Evolutionary conservation across 2,888 invertebrate species (phyloP), one percentile per base, ranked within the genome.

Genomic region (Drosophila siamana): DNA sequence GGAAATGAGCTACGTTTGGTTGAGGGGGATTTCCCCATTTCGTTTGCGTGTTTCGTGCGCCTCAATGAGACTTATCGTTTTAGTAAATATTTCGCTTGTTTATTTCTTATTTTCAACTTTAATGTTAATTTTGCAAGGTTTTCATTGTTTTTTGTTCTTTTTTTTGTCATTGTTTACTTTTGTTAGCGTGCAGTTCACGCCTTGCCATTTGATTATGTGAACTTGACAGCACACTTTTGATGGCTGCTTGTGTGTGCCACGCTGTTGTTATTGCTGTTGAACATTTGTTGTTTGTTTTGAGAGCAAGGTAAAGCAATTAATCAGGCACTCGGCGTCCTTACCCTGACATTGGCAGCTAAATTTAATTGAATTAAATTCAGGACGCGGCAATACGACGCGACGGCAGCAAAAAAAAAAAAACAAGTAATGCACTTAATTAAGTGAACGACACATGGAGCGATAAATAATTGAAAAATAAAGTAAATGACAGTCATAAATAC

Each of bases 81-180:
- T 61, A 41, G 73, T 70, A 80, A 80, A 78, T 78, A 73, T 73
- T 70, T 80, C 50, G 60, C 63, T 80, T 66, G 69, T 80, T 80
- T 70, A 69, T 80, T 73, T 73, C 59, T 59, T 74, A 55, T 43
- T 69, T 76, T 56, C 50, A 61, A 57, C 59, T 61, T 52, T 59
- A 59, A 61, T 73, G 69, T 60, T 63, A 65, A 73, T 68, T 66
- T 68, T 61, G 19, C 15, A 13, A 19, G 15, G 33, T 4, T 40
- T 56, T 7, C 15, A 13, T 19, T 22, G 33, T 4, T 40, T 56
- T 7, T 55, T 41, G 15, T 47, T 47, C 2, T 40, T 56, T 6
- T 59, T 38, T 16, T 47, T 47, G 24, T 9, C 26, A 11, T 61
- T 41, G 30, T 47, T 61, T 43, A 15, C 33, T 43, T 46, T 56